Evolutionary conservation across 2,888 invertebrate species (phyloP).

Genomic region (Rhingia rostrata): DNA sequence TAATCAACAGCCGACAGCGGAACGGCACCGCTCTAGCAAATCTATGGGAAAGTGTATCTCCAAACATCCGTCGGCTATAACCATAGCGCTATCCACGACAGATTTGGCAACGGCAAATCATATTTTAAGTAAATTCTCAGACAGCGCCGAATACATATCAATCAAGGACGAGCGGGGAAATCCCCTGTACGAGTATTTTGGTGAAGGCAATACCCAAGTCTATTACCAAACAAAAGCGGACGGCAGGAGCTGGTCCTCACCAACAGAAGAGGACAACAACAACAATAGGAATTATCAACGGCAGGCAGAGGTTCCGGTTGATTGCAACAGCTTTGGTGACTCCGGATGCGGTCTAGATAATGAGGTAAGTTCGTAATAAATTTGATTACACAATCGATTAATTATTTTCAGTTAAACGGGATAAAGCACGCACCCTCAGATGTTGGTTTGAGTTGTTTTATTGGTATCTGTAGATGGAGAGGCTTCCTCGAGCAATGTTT

Average conservation of each 20-base stretch:
- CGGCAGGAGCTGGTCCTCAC: neutral
- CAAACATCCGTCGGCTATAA: constrained; percentile 81
- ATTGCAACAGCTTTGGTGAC: constrained; percentile 63
- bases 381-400: constrained; percentile 73
- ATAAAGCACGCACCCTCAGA: neutral
- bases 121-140: constrained; percentile 77
- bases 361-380: constrained; percentile 76
- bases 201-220: constrained; percentile 59
- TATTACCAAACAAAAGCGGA: constrained; percentile 40
- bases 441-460: constrained; percentile 34
- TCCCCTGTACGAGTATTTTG: constrained; percentile 77
- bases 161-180: constrained; percentile 77
- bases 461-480: constrained; percentile 20
- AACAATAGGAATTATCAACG: constrained; percentile 65
- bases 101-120: constrained; percentile 79
- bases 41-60: constrained; percentile 83
- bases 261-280: constrained; percentile 40
- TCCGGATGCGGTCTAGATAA: constrained; percentile 71
- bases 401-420: constrained; percentile 63
- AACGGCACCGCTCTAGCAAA: constrained; percentile 55
- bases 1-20: constrained; percentile 45
- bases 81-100: constrained; percentile 80
- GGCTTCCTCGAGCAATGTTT: constrained; percentile 14
- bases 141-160: constrained; percentile 77
- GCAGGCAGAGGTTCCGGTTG: constrained; percentile 57